Conservation (phyloP, 2,797 vertebrate species). For the Falco peregrinus region DNA sequence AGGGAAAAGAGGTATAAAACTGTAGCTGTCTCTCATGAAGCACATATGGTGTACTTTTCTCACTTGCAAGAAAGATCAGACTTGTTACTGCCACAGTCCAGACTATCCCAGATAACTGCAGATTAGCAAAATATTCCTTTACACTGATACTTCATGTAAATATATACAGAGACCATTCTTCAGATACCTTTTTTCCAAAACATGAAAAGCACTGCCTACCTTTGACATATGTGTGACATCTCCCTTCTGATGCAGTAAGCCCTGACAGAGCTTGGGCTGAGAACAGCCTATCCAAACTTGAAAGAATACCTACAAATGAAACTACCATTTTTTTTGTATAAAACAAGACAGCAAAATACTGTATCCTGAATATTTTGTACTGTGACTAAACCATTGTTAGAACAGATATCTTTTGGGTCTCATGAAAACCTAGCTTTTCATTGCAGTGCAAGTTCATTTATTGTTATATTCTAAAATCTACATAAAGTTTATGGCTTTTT, state of each 20-base stretch:
- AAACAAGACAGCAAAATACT: background rate
- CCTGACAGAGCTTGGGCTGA: background rate
- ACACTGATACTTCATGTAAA: background rate
- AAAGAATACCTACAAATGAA: background rate
- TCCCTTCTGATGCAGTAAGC: background rate
- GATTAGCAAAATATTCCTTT: background rate
- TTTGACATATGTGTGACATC: background rate
- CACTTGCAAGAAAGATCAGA: background rate
- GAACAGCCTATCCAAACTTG: background rate
- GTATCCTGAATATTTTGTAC: background rate
- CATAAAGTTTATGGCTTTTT: slow-evolving; percentile 61
- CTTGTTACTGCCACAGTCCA: background rate
- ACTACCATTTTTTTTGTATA: background rate
- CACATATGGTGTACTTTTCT: rapidly evolving
- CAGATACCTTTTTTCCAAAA: background rate
- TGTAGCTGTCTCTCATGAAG: background rate
- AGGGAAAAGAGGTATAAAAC: background rate
- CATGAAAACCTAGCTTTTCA: slow-evolving; percentile 27
- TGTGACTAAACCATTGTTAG: background rate
- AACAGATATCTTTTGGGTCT: slow-evolving; percentile 12
- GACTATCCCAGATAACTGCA: background rate
- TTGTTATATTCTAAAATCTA: slow-evolving; percentile 42
- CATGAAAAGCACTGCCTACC: background rate
- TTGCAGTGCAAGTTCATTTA: background rate
- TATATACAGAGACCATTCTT: background rate